A percentile compares a stretch with the other conserved stretches of the same genome.
Evolutionary conservation across 2,797 vertebrate genomes (phyloP).

Genomic region (Phrynocephalus forsythii): DNA sequence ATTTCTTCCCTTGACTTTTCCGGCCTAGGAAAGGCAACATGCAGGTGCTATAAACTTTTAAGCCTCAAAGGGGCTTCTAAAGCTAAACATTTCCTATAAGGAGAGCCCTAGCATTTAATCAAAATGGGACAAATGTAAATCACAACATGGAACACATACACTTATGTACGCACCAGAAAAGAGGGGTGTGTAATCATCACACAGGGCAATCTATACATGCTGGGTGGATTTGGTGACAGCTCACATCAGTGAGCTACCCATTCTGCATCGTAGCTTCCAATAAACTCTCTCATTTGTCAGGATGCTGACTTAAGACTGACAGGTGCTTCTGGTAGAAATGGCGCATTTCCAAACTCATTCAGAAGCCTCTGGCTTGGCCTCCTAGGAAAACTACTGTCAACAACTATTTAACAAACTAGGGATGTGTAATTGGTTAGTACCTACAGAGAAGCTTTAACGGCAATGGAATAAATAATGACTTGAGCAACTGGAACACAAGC

Average conservation of each 20-base stretch:
- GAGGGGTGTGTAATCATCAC: neutral
- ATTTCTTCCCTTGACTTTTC: neutral
- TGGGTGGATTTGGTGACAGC: neutral
- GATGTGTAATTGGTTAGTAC: neutral
- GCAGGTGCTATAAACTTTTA: neutral
- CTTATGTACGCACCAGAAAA: neutral
- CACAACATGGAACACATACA: neutral
- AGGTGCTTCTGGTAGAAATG: neutral
- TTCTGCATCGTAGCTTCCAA: conserved; percentile 10
- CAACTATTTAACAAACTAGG: neutral
- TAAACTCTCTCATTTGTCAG: neutral
- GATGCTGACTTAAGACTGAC: neutral
- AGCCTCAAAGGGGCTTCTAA: neutral
- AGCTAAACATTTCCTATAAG: neutral
- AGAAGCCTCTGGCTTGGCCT: neutral
- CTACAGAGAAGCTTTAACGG: neutral
- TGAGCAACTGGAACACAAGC: conserved; percentile 5
- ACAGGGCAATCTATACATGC: neutral
- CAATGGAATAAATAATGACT: neutral
- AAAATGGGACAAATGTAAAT: neutral
- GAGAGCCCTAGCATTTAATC: neutral
- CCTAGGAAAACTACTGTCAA: conserved; percentile 16
- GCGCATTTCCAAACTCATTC: accelerated
- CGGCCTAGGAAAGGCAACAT: neutral
- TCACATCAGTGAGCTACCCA: conserved; percentile 3